Percentiles rank a stretch among this genome's conserved stretches.
phyloP scores from a whole-genome alignment of 2,888 invertebrate species.

The Amphimallon solstitiale region DNA sequence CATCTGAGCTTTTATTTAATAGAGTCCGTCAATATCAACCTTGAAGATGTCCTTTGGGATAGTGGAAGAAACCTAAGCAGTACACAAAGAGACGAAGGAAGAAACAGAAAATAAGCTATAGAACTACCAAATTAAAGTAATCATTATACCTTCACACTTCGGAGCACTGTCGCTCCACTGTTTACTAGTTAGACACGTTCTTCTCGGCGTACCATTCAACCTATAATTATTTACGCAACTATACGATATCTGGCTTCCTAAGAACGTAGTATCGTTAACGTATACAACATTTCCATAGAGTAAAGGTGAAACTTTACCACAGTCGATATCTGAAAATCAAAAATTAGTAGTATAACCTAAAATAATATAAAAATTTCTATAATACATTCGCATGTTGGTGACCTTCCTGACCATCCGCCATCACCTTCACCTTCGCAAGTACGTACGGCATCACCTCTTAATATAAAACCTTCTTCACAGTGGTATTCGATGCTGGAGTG shows the following conservation, averaged over 20 bases:
- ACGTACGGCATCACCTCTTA: conserved; percentile 77
- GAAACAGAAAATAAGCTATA: no score
- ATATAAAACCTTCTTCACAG: conserved; percentile 85
- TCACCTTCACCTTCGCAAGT: conserved; percentile 81
- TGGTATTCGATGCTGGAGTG: conserved; percentile 89
- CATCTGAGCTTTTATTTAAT: no score
- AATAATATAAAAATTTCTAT: not conserved
- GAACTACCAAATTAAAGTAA: no score
- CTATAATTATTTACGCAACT: conserved; percentile 83
- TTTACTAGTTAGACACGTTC: conserved; percentile 78
- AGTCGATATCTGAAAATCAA: conserved; percentile 80
- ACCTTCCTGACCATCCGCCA: conserved; percentile 76
- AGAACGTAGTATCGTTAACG: conserved; percentile 79
- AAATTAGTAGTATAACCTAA: not conserved
- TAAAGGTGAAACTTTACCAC: conserved; percentile 83
- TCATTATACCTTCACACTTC: conserved; percentile 81
- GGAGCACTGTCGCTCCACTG: conserved; percentile 87
- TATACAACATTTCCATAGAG: conserved; percentile 82
- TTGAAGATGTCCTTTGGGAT: conserved; percentile 16
- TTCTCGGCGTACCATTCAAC: conserved; percentile 77
- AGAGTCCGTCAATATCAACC: no score
- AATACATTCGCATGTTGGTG: conserved; percentile 87
- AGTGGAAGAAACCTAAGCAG: no score
- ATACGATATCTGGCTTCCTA: conserved; percentile 83
- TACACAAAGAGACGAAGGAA: no score